A percentile compares a stretch with the other conserved stretches of the same genome.
These are phyloP conservation scores for Lineus longissimus DNA, from an alignment of 1,140 invertebrate species.

Conservation along the genomic window DNA sequence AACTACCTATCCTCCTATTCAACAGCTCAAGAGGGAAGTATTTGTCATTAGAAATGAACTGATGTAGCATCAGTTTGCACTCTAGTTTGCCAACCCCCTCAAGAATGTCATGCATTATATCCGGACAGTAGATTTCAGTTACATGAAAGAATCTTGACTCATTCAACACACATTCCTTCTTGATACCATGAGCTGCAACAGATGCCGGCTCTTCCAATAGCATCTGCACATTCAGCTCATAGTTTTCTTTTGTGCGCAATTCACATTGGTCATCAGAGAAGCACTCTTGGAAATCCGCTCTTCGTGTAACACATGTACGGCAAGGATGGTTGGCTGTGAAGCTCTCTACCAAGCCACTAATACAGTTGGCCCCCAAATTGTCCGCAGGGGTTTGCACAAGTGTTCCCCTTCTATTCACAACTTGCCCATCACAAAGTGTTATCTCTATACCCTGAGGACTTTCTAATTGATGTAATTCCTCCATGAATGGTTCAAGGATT, in stretches of 20 bases:
- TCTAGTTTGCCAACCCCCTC: neutral
- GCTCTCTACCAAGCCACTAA: no score
- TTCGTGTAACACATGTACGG: no score
- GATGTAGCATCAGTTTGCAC: neutral
- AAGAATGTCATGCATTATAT: slow-evolving; percentile 2
- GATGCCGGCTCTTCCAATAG: neutral
- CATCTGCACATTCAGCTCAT: neutral
- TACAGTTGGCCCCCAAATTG: no score
- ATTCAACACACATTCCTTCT: neutral
- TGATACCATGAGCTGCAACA: neutral
- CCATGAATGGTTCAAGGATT: no score
- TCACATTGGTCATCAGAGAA: no score
- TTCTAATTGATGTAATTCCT: no score
- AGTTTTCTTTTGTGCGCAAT: neutral
- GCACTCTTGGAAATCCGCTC: no score
- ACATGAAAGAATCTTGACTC: neutral
- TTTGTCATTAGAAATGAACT: neutral
- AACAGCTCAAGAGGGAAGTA: neutral
- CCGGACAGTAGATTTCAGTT: neutral
- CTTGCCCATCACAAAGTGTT: no score
- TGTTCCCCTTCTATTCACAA: no score
- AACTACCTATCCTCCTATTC: neutral
- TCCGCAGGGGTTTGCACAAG: no score
- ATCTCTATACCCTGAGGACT: no score
- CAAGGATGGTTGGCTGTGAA: no score